Evolutionary conservation across 2,888 invertebrate species (phyloP).

Genomic region (Coremacera marginata): DNA sequence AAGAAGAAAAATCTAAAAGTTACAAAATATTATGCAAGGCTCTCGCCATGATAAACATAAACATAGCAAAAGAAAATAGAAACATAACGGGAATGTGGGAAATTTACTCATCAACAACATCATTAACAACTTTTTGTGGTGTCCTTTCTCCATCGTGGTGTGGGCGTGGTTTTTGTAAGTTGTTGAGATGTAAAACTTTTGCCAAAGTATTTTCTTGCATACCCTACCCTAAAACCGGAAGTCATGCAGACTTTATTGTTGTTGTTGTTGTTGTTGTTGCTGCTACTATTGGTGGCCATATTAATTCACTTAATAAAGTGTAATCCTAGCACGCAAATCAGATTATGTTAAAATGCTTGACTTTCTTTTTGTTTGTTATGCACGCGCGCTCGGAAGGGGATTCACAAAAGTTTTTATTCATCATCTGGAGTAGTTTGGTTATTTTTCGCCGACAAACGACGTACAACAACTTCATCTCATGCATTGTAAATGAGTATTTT

Average conservation of each 20-base stretch:
- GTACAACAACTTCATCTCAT: neutral
- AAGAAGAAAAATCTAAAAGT: constrained; percentile 18
- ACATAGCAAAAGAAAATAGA: too few species aligned
- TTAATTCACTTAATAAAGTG: constrained; percentile 37
- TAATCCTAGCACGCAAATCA: constrained; percentile 36
- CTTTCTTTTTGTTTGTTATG: neutral
- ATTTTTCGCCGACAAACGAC: neutral
- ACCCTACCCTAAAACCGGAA: constrained; percentile 2
- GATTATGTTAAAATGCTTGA: constrained; percentile 20
- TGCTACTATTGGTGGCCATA: constrained; percentile 1
- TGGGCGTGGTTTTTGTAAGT: neutral
- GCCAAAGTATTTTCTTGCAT: constrained; percentile 4
- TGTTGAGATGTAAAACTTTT: constrained; percentile 23
- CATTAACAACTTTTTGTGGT: constrained; percentile 32
- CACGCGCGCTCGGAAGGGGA: neutral
- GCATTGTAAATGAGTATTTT: constrained; percentile 13
- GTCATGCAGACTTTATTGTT: constrained; percentile 6
- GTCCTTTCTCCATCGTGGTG: neutral
- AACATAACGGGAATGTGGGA: neutral
- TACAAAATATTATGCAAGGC: constrained; percentile 20
- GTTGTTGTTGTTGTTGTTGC: neutral
- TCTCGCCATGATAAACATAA: neutral
- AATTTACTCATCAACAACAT: constrained; percentile 36
- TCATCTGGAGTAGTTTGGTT: neutral
- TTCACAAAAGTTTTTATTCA: neutral